These are phyloP conservation scores for Staurois parvus DNA, from an alignment of 2,797 vertebrate species.

Conservation along the genomic window DNA sequence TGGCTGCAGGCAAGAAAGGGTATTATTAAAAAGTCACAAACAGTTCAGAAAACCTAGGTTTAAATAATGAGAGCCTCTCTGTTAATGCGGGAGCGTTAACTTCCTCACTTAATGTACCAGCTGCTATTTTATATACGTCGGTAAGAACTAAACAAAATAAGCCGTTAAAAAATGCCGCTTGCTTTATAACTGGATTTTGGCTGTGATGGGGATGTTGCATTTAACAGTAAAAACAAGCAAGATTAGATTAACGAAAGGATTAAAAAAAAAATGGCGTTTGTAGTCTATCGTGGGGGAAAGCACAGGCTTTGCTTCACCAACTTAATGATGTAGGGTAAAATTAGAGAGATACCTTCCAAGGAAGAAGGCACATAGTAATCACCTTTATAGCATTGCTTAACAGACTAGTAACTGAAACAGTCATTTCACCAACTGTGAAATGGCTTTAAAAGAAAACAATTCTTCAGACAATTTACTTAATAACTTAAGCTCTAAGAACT, in stretches of 20 bases:
- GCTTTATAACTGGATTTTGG: conserved; percentile 44
- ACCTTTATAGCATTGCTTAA: conserved; percentile 62
- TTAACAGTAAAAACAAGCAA: conserved; percentile 57
- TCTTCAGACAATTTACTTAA: conserved; percentile 63
- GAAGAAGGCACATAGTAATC: conserved; percentile 59
- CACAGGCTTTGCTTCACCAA: conserved; percentile 53
- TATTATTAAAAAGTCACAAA: conserved; percentile 63
- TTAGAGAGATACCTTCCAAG: conserved; percentile 62
- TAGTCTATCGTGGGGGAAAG: conserved; percentile 41
- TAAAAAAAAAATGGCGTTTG: conserved; percentile 30
- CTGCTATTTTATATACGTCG: conserved; percentile 52
- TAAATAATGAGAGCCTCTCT: conserved; percentile 57
- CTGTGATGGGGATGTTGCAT: conserved; percentile 40
- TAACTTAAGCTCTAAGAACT: conserved; percentile 56
- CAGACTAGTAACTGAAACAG: conserved; percentile 62
- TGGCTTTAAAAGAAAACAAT: conserved; percentile 61
- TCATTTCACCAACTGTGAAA: conserved; percentile 62
- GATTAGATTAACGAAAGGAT: conserved; percentile 56
- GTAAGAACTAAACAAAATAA: conserved; percentile 38
- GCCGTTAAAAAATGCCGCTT: conserved; percentile 31
- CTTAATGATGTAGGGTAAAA: conserved; percentile 63
- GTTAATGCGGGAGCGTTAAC: conserved; percentile 53
- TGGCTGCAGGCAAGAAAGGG: conserved; percentile 57
- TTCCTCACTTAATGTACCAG: conserved; percentile 58
- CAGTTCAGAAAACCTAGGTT: conserved; percentile 60